Evolutionary conservation across 2,797 vertebrate genomes (phyloP).

Genomic region (Moxostoma hubbsi): DNA sequence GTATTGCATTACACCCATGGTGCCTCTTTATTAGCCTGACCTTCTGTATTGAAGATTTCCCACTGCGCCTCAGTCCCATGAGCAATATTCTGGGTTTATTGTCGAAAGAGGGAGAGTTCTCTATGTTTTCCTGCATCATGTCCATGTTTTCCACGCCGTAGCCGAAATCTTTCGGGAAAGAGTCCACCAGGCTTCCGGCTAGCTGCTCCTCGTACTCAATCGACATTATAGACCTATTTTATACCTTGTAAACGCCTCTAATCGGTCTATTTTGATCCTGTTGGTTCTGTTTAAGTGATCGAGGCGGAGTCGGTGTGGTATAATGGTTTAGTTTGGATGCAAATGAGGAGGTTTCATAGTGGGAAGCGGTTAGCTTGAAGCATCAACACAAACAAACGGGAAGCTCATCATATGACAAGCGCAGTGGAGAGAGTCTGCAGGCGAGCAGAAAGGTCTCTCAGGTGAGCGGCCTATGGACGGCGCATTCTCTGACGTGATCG

Average conservation of each 20-base stretch:
- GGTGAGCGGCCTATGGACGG: background rate
- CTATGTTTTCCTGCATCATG: conserved; percentile 70
- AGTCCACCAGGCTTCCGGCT: conserved; percentile 80
- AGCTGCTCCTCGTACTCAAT: conserved; percentile 79
- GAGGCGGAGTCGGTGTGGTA: background rate
- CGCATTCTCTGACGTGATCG: background rate
- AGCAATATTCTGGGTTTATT: conserved; percentile 88
- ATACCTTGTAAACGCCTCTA: background rate
- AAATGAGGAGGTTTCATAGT: conserved; percentile 24
- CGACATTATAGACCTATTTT: conserved; percentile 73
- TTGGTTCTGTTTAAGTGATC: background rate
- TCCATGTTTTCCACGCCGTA: conserved; percentile 87
- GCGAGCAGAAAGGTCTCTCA: background rate
- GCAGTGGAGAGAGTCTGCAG: conserved; percentile 17
- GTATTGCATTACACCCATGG: too few species aligned
- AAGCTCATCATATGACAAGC: conserved; percentile 45
- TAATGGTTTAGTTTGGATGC: conserved; percentile 10
- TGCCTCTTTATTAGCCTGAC: conserved; percentile 62
- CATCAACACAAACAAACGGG: conserved; percentile 40
- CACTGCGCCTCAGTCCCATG: conserved; percentile 91
- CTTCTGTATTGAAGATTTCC: conserved; percentile 96
- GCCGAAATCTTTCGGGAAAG: conserved; percentile 90
- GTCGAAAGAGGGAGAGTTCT: conserved; percentile 72
- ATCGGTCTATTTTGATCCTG: background rate
- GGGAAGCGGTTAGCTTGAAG: conserved; percentile 32